Evolutionary conservation across 2,888 invertebrate species (phyloP), one percentile per base, ranked within the genome.

Genomic region (Ormyrus thymus): DNA sequence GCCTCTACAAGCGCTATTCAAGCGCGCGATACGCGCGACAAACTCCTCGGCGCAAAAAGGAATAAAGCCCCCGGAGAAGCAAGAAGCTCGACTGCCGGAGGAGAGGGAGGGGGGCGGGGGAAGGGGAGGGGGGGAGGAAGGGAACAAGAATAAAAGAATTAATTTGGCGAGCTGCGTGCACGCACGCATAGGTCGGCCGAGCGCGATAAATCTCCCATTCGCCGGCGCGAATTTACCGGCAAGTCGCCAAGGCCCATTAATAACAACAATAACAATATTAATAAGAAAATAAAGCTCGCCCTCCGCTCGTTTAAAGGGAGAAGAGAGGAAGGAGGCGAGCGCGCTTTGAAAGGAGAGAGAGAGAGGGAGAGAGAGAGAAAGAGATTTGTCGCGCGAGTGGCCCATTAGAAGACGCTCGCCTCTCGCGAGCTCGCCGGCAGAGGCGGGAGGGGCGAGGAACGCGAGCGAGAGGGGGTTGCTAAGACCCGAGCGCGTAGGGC

Each of bases 361-460:
- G 68, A 56, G 66, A 65, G 45, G 51, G 11, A 56, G 50, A 29
- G 29, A 29, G 29, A 62, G 50, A 59, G 58, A 43, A 29, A 70
- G 66, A 79, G 75, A 75, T 86, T 86, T 86, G 86, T 84, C 84
- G 86, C 85, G 84, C 83, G 85, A 83, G 83, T 83, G 83, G 85
- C 85, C 86, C 85, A 85, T 85, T 86, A 86, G 85, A 74, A 50
- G 84, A 81, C 81, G 82, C 84, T 81, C 81, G 81, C 83, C 83
- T 81, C 82, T 82, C 82, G 84, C 66, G 50, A 13, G 13, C 51
- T 58, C 13, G 29, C 45, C 45, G 69, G 46, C 46, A 61, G 13
- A 7, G 45, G 56, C 13, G 13, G 59, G 10, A 53, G 6, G 55
- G 10, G 55, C 10, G 29, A 53, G 6, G 11, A 43, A 29, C 4